Evolutionary conservation across 2,797 vertebrate genomes (phyloP).

Genomic region (Dryobates pubescens): DNA sequence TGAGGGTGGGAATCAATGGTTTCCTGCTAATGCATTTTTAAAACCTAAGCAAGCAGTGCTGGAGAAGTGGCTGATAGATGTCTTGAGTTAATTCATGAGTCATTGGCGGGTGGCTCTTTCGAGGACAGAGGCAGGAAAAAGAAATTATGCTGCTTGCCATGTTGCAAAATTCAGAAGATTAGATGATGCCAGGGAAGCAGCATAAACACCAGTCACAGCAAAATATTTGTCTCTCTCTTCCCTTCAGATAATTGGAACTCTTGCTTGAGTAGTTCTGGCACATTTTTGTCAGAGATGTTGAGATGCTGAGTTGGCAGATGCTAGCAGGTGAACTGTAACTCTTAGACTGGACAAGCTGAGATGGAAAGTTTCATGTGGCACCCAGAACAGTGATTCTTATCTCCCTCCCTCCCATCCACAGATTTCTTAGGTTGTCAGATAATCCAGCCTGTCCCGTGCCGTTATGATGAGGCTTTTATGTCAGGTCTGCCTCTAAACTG

Average conservation of each 20-base stretch:
- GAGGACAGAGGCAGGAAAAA: neutral
- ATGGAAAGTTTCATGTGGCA: neutral
- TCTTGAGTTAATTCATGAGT: neutral
- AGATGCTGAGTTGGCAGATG: neutral
- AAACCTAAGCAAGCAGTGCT: neutral
- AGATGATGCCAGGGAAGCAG: neutral
- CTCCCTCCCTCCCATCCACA: neutral
- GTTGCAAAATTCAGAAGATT: slow-evolving; percentile 1
- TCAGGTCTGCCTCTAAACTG: neutral
- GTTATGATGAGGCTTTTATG: neutral
- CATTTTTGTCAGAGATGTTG: neutral
- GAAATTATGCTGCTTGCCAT: neutral
- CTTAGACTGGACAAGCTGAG: neutral
- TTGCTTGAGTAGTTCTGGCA: neutral
- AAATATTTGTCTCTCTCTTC: neutral
- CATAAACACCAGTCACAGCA: neutral
- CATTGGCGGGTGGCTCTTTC: neutral
- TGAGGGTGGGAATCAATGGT: neutral
- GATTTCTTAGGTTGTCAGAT: neutral
- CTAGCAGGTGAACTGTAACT: neutral
- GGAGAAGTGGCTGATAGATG: neutral
- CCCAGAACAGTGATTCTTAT: neutral
- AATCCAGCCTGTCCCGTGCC: neutral
- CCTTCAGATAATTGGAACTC: neutral
- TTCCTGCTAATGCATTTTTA: slow-evolving; percentile 12